phyloP scores from a whole-genome alignment of 1,140 invertebrate species.

The Megalonaias nervosa region DNA sequence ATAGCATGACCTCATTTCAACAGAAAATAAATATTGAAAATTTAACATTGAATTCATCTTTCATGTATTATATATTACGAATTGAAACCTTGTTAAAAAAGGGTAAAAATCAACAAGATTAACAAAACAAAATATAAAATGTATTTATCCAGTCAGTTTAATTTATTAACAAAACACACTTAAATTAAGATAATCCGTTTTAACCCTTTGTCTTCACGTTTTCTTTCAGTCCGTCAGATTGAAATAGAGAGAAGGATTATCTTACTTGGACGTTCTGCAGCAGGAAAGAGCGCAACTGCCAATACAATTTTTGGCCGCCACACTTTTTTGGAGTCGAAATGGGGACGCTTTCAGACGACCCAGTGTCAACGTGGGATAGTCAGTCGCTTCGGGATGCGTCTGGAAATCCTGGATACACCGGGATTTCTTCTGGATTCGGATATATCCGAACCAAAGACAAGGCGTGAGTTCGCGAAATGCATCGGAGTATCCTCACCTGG shows the following conservation, averaged over 20 bases:
- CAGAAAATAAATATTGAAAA: too few species aligned
- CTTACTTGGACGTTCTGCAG: constrained; percentile 24
- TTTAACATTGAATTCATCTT: too few species aligned
- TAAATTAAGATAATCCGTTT: too few species aligned
- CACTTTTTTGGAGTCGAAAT: constrained; percentile 26
- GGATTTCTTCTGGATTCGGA: constrained; percentile 31
- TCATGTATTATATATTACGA: too few species aligned
- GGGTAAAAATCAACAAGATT: too few species aligned
- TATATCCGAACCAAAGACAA: constrained; percentile 24
- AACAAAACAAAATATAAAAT: too few species aligned
- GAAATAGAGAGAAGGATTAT: constrained; percentile 25
- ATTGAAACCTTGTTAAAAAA: too few species aligned
- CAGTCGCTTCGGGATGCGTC: constrained; percentile 15
- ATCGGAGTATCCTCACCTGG: constrained; percentile 34
- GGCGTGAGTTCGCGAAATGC: constrained; percentile 30
- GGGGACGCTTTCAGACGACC: constrained; percentile 33
- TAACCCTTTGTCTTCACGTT: too few species aligned
- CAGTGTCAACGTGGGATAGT: constrained; percentile 26
- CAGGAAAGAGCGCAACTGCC: constrained; percentile 29
- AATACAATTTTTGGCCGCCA: constrained; percentile 29
- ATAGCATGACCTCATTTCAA: too few species aligned
- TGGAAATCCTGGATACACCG: constrained; percentile 33
- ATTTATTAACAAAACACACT: too few species aligned
- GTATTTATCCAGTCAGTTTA: too few species aligned
- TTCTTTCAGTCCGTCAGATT: constrained; percentile 7